Conservation (phyloP, 2,797 vertebrate genomes). For the Dromococcyx pavoninus region DNA sequence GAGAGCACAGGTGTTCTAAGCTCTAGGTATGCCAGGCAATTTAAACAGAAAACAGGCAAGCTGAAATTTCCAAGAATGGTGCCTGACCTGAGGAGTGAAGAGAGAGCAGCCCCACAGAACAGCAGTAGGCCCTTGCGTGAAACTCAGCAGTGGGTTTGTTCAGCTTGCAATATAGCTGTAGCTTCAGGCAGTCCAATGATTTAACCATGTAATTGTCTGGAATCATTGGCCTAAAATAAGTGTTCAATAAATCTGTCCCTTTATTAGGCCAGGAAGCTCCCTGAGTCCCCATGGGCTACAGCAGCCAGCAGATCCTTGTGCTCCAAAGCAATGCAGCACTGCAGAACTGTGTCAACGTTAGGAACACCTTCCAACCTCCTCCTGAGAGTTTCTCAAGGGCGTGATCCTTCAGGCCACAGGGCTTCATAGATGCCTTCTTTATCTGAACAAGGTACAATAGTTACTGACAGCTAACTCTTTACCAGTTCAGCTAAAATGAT, state of each 20-base stretch:
- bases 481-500: neutral
- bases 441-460: neutral
- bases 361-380: neutral
- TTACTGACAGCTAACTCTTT: neutral
- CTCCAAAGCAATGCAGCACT: fast-evolving
- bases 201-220: neutral
- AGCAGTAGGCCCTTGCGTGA: neutral
- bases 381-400: neutral
- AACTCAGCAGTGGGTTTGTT: neutral
- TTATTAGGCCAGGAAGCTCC: neutral
- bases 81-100: neutral
- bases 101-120: neutral
- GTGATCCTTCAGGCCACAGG: neutral
- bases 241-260: neutral
- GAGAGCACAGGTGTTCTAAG: neutral
- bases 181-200: neutral
- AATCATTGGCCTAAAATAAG: neutral
- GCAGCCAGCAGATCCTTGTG: neutral
- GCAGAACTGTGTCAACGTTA: neutral
- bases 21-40: neutral
- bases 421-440: neutral
- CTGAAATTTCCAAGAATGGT: neutral
- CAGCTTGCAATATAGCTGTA: neutral
- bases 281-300: fast-evolving
- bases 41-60: neutral